These are phyloP conservation scores for Rhinella marina DNA, from an alignment of 2,797 vertebrate species.

Conservation along the genomic window DNA sequence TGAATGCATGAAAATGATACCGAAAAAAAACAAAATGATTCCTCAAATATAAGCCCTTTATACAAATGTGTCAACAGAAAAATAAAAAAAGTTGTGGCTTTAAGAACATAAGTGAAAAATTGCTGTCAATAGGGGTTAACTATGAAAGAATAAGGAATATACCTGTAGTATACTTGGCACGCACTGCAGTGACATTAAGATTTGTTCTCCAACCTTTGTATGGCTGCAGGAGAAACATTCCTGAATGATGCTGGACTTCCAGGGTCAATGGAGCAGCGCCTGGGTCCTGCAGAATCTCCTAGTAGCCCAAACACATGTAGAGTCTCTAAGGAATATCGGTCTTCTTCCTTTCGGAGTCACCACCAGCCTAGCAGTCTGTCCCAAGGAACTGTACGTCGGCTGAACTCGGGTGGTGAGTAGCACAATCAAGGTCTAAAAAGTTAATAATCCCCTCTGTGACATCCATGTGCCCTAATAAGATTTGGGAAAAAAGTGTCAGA, in stretches of 20 bases:
- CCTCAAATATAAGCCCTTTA: too few relatives aligned
- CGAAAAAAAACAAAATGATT: too few relatives aligned
- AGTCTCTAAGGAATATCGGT: constrained; percentile 73
- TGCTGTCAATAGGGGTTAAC: too few relatives aligned
- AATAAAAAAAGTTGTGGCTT: too few relatives aligned
- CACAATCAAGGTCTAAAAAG: not conserved
- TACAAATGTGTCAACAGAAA: too few relatives aligned
- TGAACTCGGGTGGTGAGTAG: constrained; percentile 75
- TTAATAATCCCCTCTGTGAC: not conserved
- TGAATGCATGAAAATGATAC: too few relatives aligned
- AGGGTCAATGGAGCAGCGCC: constrained; percentile 76
- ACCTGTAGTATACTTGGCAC: not conserved
- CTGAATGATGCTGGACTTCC: constrained; percentile 77
- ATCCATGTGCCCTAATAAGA: too few relatives aligned
- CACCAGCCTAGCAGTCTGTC: constrained; percentile 75
- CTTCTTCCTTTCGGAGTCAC: constrained; percentile 73
- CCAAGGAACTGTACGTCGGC: constrained; percentile 70
- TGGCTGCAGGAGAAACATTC: constrained; percentile 83
- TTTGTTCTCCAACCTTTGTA: constrained; percentile 8
- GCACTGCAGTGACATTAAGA: not conserved
- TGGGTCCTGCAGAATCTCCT: constrained; percentile 80
- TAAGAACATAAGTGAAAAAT: too few relatives aligned
- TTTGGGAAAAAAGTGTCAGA: not conserved
- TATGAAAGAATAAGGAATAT: not conserved
- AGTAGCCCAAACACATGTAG: constrained; percentile 75